These are phyloP conservation scores for Micrasema longulum DNA, from an alignment of 1,140 invertebrate species.

Conservation along the genomic window DNA sequence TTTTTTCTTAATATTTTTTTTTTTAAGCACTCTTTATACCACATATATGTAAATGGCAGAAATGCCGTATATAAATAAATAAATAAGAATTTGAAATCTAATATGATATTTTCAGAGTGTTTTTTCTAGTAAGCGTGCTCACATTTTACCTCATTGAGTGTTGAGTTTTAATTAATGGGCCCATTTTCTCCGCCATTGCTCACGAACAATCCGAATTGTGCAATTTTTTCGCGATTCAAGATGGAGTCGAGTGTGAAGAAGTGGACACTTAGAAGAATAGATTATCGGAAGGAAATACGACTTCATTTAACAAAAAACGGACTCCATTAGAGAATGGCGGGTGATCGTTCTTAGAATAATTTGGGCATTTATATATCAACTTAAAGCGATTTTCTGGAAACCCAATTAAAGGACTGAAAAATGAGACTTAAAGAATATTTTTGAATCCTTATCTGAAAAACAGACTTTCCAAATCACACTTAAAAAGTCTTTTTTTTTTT, in stretches of 20 bases:
- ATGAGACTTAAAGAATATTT: neutral
- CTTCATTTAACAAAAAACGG: constrained; percentile 17
- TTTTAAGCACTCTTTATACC: too few species aligned
- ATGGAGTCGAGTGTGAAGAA: constrained; percentile 32
- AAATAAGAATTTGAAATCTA: too few species aligned
- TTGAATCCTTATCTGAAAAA: neutral
- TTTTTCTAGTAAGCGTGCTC: too few species aligned
- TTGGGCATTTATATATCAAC: constrained; percentile 25
- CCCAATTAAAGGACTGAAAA: neutral
- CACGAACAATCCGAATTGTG: constrained; percentile 34
- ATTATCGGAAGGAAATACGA: constrained; percentile 22
- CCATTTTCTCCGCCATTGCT: constrained; percentile 31
- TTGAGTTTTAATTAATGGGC: constrained; percentile 32
- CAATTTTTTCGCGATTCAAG: constrained; percentile 31
- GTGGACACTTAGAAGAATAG: constrained; percentile 27
- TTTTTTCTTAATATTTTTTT: neutral
- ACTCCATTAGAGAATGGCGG: neutral
- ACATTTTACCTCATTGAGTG: constrained; percentile 26
- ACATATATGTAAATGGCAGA: too few species aligned
- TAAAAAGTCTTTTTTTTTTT: neutral
- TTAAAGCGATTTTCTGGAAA: neutral
- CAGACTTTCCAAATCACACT: too few species aligned
- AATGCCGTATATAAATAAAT: too few species aligned
- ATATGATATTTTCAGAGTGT: too few species aligned
- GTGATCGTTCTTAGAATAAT: constrained; percentile 20